Conservation (phyloP, 1,140 invertebrate genomes). For the Proctacanthus coquilletti region DNA sequence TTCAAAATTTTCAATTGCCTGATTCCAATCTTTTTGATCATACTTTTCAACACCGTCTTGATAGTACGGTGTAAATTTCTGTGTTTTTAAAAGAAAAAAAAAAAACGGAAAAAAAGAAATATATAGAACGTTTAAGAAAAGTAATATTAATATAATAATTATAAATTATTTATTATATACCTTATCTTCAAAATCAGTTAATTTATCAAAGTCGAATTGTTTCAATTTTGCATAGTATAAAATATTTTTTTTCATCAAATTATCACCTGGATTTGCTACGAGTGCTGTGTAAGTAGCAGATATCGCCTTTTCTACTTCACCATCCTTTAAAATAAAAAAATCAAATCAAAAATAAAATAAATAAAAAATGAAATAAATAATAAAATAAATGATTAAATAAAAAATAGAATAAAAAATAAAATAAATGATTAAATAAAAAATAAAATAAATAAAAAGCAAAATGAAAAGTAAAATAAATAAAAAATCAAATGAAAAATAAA, state of each 20-base stretch:
- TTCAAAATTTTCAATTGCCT: background rate
- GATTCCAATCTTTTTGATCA: background rate
- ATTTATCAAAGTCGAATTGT: background rate
- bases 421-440: too few relatives aligned
- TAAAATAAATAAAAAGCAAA: too few relatives aligned
- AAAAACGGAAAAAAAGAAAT: too few relatives aligned
- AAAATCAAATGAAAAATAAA: too few relatives aligned
- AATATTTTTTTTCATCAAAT: background rate
- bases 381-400: background rate
- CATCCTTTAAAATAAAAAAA: background rate
- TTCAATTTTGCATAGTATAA: background rate
- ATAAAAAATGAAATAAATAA: background rate
- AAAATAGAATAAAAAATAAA: background rate
- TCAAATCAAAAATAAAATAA: background rate
- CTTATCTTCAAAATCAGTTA: conserved; percentile 1
- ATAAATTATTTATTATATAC: background rate
- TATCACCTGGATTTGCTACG: background rate
- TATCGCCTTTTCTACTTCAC: background rate
- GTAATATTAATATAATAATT: background rate
- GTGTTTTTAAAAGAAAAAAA: background rate
- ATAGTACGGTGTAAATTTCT: background rate
- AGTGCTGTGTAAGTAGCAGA: background rate
- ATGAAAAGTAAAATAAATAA: too few relatives aligned
- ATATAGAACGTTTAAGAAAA: background rate
- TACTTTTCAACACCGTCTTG: background rate